These are phyloP conservation scores for Pholis gunnellus DNA, from an alignment of 2,113 vertebrate species.

Conservation along the genomic window DNA sequence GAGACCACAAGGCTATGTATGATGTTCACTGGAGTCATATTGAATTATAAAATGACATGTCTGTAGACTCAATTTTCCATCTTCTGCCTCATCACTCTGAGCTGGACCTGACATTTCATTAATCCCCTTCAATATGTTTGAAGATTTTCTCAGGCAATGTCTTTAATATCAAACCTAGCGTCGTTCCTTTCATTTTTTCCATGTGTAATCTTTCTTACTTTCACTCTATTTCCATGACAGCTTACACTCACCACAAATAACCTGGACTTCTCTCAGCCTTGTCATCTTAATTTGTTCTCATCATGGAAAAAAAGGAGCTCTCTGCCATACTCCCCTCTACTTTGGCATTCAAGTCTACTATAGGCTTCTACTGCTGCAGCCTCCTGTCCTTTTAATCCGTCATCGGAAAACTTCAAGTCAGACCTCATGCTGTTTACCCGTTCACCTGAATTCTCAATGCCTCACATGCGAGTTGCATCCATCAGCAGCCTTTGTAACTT, in stretches of 20 bases:
- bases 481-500: neutral
- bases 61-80: slow-evolving; percentile 12
- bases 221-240: slow-evolving; percentile 36
- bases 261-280: slow-evolving; percentile 32
- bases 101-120: slow-evolving; percentile 12
- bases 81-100: slow-evolving; percentile 33
- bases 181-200: slow-evolving; percentile 52
- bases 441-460: slow-evolving; percentile 15
- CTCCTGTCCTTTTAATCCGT: slow-evolving; percentile 28
- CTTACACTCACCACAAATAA: slow-evolving; percentile 39
- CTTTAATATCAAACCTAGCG: slow-evolving; percentile 43
- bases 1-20: neutral
- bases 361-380: neutral
- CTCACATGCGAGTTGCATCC: neutral
- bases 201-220: slow-evolving; percentile 52
- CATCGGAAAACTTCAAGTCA: neutral
- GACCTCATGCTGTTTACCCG: slow-evolving; percentile 2
- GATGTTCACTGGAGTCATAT: slow-evolving; percentile 14
- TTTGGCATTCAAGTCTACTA: slow-evolving; percentile 13
- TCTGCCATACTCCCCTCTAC: neutral
- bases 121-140: slow-evolving; percentile 19
- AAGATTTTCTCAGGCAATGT: slow-evolving; percentile 22
- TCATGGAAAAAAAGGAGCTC: slow-evolving; percentile 11
- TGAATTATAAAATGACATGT: slow-evolving; percentile 15
- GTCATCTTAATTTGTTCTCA: slow-evolving; percentile 41